Base-by-base conservation (phyloP, 2,888 invertebrate species). In the Lordiphosa andalusiaca region DNA sequence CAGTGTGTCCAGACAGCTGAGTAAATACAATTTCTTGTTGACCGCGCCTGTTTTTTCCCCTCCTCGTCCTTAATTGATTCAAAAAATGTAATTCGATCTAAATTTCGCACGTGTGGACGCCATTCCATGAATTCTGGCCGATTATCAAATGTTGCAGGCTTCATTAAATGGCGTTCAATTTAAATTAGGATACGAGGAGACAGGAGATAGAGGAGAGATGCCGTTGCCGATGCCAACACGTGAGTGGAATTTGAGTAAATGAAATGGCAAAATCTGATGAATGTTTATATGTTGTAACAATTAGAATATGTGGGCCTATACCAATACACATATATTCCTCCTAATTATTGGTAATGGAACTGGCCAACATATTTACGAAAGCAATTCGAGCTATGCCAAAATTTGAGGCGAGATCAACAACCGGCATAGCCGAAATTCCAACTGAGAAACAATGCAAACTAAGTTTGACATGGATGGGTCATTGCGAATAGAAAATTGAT, bases 11-110 rank as follows among this genome's bases (percentile, higher is more conserved):
- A 49, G 57, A 57, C 68, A 47, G 44, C 54, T 57, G 60, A 16
- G 56, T 75, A 65, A 71, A 75, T 78, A 74, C 71, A 65, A 65
- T 53, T 30, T 9, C 9, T 30, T 9, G 1, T 30, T 38, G 48
- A 69, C 30, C 64, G 65, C 68, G 75, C 78, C 69, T 39, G 35
- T 36, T 52, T 36, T 36, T 36, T 59, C 42, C 23, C 23, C 56
- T 2, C 16, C 3, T 49, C 16, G 30, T 53, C 49, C 75, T 72
- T 82, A 75, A 75, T 75, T 82, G 83, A 72, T 69, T 82, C 52
- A 54, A 66, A 49, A 63, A 57, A 46, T 68, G 64, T 60, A 68
- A 75, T 75, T 78, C 49, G 53, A 82, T 66, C 60, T 53, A 62
- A 69, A 63, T 61, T 75, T 55, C 36, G 58, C 53, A 59, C 63